A percentile compares a stretch with the other conserved stretches of the same genome.
phyloP scores from a whole-genome alignment of 2,113 vertebrate species.

The Bolborhynchus lineola region DNA sequence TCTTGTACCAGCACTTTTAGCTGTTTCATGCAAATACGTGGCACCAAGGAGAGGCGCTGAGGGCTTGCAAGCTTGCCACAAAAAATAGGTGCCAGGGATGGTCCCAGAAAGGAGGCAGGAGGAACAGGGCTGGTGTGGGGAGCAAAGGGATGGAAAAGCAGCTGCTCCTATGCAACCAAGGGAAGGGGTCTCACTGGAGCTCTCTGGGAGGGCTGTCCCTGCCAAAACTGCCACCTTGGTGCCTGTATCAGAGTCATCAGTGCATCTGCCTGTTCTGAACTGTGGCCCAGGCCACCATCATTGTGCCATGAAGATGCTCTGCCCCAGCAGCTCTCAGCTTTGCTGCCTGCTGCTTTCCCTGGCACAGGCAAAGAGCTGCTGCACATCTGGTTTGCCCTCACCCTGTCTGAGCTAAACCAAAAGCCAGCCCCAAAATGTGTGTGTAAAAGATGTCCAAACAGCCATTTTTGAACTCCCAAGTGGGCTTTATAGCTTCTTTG shows the following conservation, averaged over 20 bases:
- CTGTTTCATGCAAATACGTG: neutral
- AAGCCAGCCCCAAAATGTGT: neutral
- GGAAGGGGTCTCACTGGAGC: rapidly evolving
- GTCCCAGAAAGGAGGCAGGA: neutral
- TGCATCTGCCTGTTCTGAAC: neutral
- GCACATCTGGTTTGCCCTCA: rapidly evolving
- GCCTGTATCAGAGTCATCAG: neutral
- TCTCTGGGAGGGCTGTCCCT: neutral
- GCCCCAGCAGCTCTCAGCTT: neutral
- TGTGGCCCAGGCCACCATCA: too few species aligned
- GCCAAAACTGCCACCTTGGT: neutral
- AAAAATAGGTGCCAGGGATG: too few species aligned
- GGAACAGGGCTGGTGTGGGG: neutral
- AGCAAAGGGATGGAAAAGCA: neutral
- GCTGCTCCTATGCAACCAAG: neutral
- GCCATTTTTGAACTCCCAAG: neutral
- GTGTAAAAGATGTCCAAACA: neutral
- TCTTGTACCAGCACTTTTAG: neutral
- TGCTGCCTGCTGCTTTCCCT: neutral
- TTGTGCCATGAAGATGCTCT: neutral
- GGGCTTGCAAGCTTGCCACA: neutral
- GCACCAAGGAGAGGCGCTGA: neutral
- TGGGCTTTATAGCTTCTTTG: neutral
- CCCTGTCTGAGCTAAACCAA: neutral
- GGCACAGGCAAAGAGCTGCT: neutral